Evolutionary conservation across 1,140 invertebrate species (phyloP).

Genomic region (Platorchestia sp.): DNA sequence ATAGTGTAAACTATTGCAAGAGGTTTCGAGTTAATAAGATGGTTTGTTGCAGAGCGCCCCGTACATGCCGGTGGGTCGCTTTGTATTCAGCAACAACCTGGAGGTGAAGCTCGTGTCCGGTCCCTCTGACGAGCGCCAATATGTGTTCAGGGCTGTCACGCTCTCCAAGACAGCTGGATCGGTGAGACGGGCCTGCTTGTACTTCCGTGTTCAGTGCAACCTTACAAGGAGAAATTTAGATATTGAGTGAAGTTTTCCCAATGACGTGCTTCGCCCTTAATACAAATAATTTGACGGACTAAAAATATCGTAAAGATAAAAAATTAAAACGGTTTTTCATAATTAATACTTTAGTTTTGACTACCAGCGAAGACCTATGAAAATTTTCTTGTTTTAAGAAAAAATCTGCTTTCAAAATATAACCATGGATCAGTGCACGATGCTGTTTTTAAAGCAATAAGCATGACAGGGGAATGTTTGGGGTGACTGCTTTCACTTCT

Average conservation of each 20-base stretch:
- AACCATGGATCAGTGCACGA: too few relatives aligned
- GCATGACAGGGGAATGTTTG: too few relatives aligned
- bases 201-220: neutral
- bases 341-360: neutral
- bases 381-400: neutral
- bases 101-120: neutral
- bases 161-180: neutral
- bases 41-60: neutral
- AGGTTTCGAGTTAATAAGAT: too few relatives aligned
- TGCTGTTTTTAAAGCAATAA: too few relatives aligned
- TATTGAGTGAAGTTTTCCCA: neutral
- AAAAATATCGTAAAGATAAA: neutral
- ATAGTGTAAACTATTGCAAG: too few relatives aligned
- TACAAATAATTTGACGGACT: neutral
- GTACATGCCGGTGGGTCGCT: conserved; percentile 18
- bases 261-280: neutral
- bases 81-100: neutral
- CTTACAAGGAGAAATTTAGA: neutral
- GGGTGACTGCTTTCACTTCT: too few relatives aligned
- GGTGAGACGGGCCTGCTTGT: neutral
- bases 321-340: neutral
- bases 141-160: neutral
- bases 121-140: neutral
- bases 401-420: too few relatives aligned
- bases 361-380: neutral